These are phyloP conservation scores for Subacronicta megacephala DNA, from an alignment of 2,888 invertebrate genomes.

Conservation along the genomic window DNA sequence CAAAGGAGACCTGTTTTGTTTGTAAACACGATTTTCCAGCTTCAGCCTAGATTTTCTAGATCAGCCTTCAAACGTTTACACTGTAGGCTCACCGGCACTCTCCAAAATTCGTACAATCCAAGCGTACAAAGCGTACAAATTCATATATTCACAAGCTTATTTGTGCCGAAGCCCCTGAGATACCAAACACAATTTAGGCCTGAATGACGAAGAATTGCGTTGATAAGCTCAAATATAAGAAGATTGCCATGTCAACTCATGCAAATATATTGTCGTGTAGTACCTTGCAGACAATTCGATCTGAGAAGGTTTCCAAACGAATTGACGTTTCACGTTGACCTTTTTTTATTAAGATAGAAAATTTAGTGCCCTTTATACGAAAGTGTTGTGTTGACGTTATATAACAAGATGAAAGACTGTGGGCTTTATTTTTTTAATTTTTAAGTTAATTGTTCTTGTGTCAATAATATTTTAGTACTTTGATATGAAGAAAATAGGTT, in stretches of 20 bases:
- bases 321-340: constrained; percentile 74
- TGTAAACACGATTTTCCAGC: constrained; percentile 3
- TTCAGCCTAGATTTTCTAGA: constrained; percentile 53
- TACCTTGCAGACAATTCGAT: constrained; percentile 72
- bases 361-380: constrained; percentile 58
- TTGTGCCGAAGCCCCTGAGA: constrained; percentile 56
- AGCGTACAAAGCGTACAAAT: constrained; percentile 38
- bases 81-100: constrained; percentile 8
- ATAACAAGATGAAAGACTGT: no score
- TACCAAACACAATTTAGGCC: constrained; percentile 70
- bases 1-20: background rate
- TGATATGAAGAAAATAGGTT: no score
- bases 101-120: constrained; percentile 34
- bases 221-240: constrained; percentile 76
- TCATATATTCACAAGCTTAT: constrained; percentile 55
- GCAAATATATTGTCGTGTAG: constrained; percentile 67
- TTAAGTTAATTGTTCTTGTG: no score
- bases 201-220: constrained; percentile 71
- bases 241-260: constrained; percentile 70
- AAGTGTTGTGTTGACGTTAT: constrained; percentile 58
- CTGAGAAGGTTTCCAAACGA: constrained; percentile 67
- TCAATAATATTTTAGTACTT: no score
- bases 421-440: no score
- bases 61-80: constrained; percentile 17
- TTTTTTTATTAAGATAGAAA: constrained; percentile 75